Conservation (phyloP, 2,888 invertebrate species). For the Aspidiotus destructor region DNA sequence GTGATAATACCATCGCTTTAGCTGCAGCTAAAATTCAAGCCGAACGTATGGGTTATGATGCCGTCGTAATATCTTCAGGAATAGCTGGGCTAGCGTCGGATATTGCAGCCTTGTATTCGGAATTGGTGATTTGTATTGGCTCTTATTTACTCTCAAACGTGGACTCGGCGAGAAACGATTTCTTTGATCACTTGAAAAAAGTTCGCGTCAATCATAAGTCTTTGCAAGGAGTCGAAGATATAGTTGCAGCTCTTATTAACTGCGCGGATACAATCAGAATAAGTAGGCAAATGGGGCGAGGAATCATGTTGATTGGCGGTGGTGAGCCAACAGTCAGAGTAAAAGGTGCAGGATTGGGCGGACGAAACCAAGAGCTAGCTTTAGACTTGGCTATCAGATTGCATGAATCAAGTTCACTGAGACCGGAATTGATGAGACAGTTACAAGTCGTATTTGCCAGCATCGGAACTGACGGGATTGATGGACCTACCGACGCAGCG, state of each 20-base stretch:
- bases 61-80: conserved; percentile 56
- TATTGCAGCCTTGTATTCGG: conserved; percentile 52
- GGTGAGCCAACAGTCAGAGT: conserved; percentile 88
- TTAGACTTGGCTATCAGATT: conserved; percentile 59
- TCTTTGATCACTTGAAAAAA: conserved; percentile 13
- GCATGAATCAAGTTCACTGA: conserved; percentile 33
- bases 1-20: conserved; percentile 61
- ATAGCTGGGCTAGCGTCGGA: conserved; percentile 61
- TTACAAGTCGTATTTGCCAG: conserved; percentile 59
- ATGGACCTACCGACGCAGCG: conserved; percentile 91
- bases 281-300: background rate
- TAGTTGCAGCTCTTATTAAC: background rate
- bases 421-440: conserved; percentile 23
- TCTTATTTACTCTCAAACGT: conserved; percentile 36
- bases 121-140: conserved; percentile 43
- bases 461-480: conserved; percentile 93
- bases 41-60: conserved; percentile 48
- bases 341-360: conserved; percentile 70
- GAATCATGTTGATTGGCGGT: conserved; percentile 65
- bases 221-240: conserved; percentile 1
- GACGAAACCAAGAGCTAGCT: conserved; percentile 91
- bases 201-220: background rate
- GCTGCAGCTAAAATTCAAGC: conserved; percentile 52
- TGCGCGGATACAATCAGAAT: conserved; percentile 10
- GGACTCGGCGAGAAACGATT: background rate